Evolutionary conservation across 2,113 vertebrate species (phyloP), one percentile per base, ranked within the genome.

Genomic region (Lophius piscatorius): DNA sequence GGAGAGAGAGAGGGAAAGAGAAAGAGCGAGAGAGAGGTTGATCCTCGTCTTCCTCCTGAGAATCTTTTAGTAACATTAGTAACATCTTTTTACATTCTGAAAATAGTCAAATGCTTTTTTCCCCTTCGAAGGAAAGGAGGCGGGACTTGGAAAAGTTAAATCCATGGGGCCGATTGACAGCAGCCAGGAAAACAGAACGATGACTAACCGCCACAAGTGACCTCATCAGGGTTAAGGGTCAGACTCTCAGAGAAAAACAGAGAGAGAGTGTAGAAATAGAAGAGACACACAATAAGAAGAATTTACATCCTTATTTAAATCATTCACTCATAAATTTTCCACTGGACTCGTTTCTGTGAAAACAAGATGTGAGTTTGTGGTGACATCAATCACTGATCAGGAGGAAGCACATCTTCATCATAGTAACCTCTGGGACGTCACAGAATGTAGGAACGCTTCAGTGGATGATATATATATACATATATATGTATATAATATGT

Each of bases 181-280:
- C 69, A 71, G 79, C 50, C 74, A 80, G 63, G 72, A 84, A 73
- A 76, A 79, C 44, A 63, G 82, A 62, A 71, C 46, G 82, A 76
- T 71, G 60, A 61, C 68, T 63, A 42, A n/a, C n/a, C n/a, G 70
- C 63, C 62, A 68, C 33, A 12, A 74, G 48, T 72, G 78, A 84
- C 77, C 63, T 84, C 73, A 76, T 29, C 9, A 21, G 34, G 79
- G 70, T 79, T 75, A 78, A 41, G 7, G 78, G 63, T 84, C 70
- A 18, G 18, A 36, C 54, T 61, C 64, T 67, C 67, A 24, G 40
- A 80, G 67, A 61, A 74, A 80, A 52, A 44, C 13, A 22, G 31
- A 17, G 9, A 17, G 29, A 31, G 11, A 31, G 29, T 9, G 29
- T 10, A 31, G 29, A 24, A 59, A 21, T 14, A 50, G 31, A 50